phyloP scores from a whole-genome alignment of 2,888 invertebrate species.

The Idaea dimidiata region DNA sequence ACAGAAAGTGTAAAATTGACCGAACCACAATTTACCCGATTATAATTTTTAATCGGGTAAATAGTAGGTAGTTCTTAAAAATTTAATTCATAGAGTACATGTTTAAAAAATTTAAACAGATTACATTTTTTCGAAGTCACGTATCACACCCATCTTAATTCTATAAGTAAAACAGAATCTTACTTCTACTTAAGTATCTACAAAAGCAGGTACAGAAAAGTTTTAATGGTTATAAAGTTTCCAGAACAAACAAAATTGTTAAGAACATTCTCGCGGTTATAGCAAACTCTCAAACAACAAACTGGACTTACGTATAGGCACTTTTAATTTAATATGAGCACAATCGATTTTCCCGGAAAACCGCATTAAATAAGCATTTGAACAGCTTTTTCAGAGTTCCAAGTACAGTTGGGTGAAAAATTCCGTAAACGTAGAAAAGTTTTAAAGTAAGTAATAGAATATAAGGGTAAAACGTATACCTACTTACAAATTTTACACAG shows the following conservation, averaged over 20 bases:
- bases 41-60: too few relatives aligned
- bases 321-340: slow-evolving; percentile 27
- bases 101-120: too few relatives aligned
- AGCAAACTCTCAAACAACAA: slow-evolving; percentile 8
- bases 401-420: slow-evolving; percentile 22
- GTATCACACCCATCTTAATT: background rate
- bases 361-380: slow-evolving; percentile 57
- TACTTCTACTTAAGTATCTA: background rate
- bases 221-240: background rate
- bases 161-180: background rate
- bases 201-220: background rate
- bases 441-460: too few relatives aligned
- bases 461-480: too few relatives aligned
- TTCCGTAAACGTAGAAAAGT: background rate
- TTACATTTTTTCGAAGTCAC: too few relatives aligned
- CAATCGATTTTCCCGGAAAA: slow-evolving; percentile 52
- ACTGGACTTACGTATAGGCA: slow-evolving; percentile 3
- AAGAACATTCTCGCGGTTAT: background rate
- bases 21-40: too few relatives aligned
- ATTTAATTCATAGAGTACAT: too few relatives aligned
- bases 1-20: too few relatives aligned
- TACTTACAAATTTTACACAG: too few relatives aligned
- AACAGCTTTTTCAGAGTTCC: slow-evolving; percentile 44
- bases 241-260: background rate
- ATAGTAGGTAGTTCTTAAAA: too few relatives aligned